Evolutionary conservation across 2,797 vertebrate species (phyloP).

Genomic region (Enteromius afrohamiltoni): DNA sequence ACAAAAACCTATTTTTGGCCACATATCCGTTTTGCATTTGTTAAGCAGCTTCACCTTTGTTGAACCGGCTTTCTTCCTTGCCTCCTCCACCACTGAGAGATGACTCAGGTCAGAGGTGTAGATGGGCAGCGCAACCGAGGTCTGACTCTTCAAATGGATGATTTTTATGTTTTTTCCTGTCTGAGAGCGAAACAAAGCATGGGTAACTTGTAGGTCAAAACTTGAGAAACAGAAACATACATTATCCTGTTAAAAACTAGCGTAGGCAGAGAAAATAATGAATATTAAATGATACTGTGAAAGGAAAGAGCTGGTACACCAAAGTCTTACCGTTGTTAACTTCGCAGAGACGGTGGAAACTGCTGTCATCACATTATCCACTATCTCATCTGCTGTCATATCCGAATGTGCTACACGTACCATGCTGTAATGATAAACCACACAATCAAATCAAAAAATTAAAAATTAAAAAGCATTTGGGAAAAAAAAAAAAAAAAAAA

Average conservation of each 20-base stretch:
- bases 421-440: conserved; percentile 73
- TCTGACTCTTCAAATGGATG: conserved; percentile 89
- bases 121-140: conserved; percentile 87
- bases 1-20: not conserved
- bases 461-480: not conserved
- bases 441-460: not conserved
- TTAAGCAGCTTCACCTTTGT: conserved; percentile 58
- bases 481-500: too few relatives aligned
- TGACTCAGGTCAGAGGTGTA: conserved; percentile 81
- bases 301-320: too few relatives aligned
- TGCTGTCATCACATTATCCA: conserved; percentile 81
- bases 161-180: conserved; percentile 88
- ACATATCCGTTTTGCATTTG: not conserved
- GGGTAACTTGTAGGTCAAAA: not conserved
- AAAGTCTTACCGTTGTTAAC: conserved; percentile 74
- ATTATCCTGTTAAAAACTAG: not conserved
- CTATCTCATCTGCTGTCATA: conserved; percentile 82
- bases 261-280: not conserved
- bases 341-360: conserved; percentile 76
- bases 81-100: conserved; percentile 64
- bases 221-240: not conserved
- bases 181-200: conserved; percentile 70
- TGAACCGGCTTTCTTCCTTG: conserved; percentile 4
- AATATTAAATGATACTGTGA: too few relatives aligned
- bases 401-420: conserved; percentile 82